Evolutionary conservation across 37 sponge, comb jelly and placozoan genomes (phyloP).

Genomic region (Diacarnus erythraeanus): DNA sequence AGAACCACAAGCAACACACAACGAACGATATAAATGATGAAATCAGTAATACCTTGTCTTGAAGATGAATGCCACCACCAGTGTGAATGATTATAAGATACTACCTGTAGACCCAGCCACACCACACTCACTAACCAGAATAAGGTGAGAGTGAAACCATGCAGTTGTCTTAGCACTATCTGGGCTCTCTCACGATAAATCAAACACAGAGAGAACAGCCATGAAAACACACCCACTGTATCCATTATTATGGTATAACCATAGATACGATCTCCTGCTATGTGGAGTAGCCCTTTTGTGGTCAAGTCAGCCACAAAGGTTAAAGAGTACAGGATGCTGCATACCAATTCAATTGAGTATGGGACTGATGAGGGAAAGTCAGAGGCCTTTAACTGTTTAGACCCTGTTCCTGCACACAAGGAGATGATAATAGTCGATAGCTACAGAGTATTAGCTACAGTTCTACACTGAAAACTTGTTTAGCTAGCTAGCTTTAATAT

Average conservation of each 20-base stretch:
- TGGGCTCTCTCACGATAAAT: slow-evolving; percentile 19
- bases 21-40: slow-evolving; percentile 34
- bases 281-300: slow-evolving; percentile 30
- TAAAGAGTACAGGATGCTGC: slow-evolving; percentile 12
- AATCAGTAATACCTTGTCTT: slow-evolving; percentile 45
- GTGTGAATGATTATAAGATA: slow-evolving; percentile 36
- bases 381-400: too few species aligned
- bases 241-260: slow-evolving; percentile 61
- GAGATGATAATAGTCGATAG: too few species aligned
- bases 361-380: neutral
- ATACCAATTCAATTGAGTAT: neutral
- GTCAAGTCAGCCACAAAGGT: slow-evolving; percentile 45
- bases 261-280: slow-evolving; percentile 45
- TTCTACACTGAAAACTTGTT: too few species aligned
- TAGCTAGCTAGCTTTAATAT: too few species aligned
- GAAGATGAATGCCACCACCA: slow-evolving; percentile 73
- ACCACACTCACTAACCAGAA: slow-evolving; percentile 60
- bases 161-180: slow-evolving; percentile 8
- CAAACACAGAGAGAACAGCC: slow-evolving; percentile 39
- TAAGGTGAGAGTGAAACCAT: slow-evolving; percentile 33
- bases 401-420: too few species aligned
- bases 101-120: slow-evolving; percentile 43
- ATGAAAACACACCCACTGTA: slow-evolving; percentile 43
- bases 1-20: slow-evolving; percentile 19
- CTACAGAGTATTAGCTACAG: too few species aligned